phyloP scores from a whole-genome alignment of 2,113 vertebrate genomes.

The Podilymbus podiceps region DNA sequence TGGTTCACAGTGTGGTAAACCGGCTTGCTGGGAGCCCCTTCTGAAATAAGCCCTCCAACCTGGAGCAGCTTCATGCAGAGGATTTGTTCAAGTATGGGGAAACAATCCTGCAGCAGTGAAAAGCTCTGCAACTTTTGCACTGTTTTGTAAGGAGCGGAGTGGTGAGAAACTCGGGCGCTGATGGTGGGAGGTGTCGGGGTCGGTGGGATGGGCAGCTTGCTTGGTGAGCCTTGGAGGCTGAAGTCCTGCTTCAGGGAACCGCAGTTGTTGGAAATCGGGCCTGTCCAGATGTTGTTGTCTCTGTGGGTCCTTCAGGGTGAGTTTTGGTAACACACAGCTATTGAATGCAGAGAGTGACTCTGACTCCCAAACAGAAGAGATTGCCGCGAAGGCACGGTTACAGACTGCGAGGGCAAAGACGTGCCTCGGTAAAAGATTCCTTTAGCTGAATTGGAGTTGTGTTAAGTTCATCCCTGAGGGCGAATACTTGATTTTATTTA shows the following conservation, averaged over 20 bases:
- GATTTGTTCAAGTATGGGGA: accelerated
- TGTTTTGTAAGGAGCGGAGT: not conserved
- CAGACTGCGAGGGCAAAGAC: not conserved
- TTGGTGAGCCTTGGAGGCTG: not conserved
- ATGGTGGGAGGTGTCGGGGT: not conserved
- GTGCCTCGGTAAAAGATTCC: not conserved
- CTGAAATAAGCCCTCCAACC: not conserved
- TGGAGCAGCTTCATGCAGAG: not conserved
- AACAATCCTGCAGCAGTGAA: not conserved
- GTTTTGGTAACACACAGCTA: not conserved
- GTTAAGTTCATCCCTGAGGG: constrained; percentile 9
- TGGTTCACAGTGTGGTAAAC: not conserved
- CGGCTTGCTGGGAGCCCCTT: not conserved
- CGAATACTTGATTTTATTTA: constrained; percentile 51
- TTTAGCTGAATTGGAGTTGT: not conserved
- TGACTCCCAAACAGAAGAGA: not conserved
- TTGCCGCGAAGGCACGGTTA: not conserved
- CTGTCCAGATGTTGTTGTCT: not conserved
- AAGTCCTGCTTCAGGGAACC: not conserved
- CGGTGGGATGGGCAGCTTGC: not conserved
- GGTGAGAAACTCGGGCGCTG: not conserved
- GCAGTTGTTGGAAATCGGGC: not conserved
- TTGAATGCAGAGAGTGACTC: not conserved
- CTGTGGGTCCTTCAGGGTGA: not conserved
- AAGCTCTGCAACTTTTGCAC: not conserved